Percentiles rank a stretch among this genome's conserved stretches.
Conservation (phyloP, 2,113 vertebrate species). For the Corythornis madagascariensis region DNA sequence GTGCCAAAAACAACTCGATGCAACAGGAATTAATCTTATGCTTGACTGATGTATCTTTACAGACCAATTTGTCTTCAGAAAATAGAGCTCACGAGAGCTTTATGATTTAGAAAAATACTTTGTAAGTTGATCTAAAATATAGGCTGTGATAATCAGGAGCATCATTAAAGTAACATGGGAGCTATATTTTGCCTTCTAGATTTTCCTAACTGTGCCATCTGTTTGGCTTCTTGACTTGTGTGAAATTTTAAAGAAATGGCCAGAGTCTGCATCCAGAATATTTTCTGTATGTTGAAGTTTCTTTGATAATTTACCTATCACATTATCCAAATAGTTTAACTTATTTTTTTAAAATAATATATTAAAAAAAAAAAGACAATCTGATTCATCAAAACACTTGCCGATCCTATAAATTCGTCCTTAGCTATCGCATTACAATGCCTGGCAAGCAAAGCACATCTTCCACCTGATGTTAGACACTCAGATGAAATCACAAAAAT, state of each 20-base stretch:
- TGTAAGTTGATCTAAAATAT: slow-evolving; percentile 56
- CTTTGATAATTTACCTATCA: not conserved
- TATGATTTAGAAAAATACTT: slow-evolving; percentile 66
- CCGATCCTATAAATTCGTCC: not conserved
- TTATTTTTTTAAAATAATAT: not conserved
- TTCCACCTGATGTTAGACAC: not conserved
- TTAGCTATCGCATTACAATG: not conserved
- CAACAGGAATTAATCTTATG: slow-evolving; percentile 63
- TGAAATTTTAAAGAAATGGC: slow-evolving; percentile 23
- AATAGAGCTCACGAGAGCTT: slow-evolving; percentile 60
- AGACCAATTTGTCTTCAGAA: slow-evolving; percentile 64
- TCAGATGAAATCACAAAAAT: not conserved
- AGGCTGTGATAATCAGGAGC: slow-evolving; percentile 33
- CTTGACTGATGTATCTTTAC: slow-evolving; percentile 61
- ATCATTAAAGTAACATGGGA: slow-evolving; percentile 43
- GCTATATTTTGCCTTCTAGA: slow-evolving; percentile 55
- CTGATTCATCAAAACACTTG: not conserved
- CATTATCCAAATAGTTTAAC: not conserved
- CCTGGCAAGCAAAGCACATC: not conserved
- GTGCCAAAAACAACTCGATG: slow-evolving; percentile 54
- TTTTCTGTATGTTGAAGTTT: not conserved
- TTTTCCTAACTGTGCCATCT: slow-evolving; percentile 52
- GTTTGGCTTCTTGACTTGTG: not conserved
- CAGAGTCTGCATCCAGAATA: not conserved
- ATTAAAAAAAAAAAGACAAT: not conserved